Conservation (phyloP, 2,113 vertebrate genomes). For the Cairina moschata region DNA sequence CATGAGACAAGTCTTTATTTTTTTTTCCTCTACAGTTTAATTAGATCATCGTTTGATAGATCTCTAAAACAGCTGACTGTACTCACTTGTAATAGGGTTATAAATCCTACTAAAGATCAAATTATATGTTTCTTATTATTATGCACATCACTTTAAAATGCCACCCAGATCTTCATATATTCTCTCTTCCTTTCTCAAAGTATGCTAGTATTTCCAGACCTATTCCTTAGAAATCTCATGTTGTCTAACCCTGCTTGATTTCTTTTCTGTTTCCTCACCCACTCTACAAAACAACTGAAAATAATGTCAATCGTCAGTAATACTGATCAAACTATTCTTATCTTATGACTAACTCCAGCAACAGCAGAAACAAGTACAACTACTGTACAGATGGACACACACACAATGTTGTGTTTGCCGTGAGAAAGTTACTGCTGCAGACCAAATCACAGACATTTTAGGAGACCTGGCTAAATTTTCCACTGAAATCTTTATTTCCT, state of each 20-base stretch:
- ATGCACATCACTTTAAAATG: slow-evolving; percentile 41
- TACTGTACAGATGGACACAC: not conserved
- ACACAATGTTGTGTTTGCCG: not conserved
- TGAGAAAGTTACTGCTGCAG: not conserved
- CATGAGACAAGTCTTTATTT: slow-evolving; percentile 56
- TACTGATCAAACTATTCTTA: not conserved
- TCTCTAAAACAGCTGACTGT: slow-evolving; percentile 37
- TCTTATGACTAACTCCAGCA: not conserved
- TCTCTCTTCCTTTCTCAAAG: not conserved
- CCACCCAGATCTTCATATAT: not conserved
- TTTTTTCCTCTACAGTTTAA: slow-evolving; percentile 47
- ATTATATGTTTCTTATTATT: not conserved
- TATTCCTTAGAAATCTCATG: not conserved
- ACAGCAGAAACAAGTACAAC: not conserved
- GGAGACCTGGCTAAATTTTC: not conserved
- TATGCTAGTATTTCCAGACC: not conserved
- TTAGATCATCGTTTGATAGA: slow-evolving; percentile 41
- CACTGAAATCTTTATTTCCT: not conserved
- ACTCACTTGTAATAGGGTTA: slow-evolving; percentile 43
- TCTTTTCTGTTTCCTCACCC: not conserved
- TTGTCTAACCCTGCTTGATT: not conserved
- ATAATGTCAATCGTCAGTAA: not conserved
- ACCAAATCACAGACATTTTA: not conserved
- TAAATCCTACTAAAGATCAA: slow-evolving; percentile 60
- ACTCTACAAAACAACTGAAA: not conserved